Conservation (phyloP, 2,797 vertebrate genomes). For the Lepilemur ruficaudatus region DNA sequence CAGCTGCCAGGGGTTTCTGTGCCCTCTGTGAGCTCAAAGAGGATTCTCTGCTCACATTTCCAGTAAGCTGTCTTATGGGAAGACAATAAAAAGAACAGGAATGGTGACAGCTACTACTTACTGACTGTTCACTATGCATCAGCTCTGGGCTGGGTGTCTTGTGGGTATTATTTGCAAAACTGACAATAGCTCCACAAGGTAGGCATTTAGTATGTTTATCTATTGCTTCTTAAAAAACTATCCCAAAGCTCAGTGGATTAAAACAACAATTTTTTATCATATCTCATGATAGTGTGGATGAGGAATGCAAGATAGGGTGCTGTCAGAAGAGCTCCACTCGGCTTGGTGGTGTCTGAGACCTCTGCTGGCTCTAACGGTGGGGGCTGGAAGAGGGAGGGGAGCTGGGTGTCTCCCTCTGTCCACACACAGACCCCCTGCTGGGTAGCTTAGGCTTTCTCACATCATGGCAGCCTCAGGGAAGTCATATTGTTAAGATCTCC, state of each 20-base stretch:
- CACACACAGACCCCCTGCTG: no score
- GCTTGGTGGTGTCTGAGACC: neutral
- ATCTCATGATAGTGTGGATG: neutral
- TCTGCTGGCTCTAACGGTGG: neutral
- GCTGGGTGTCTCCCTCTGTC: neutral
- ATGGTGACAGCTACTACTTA: neutral
- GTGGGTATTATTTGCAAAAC: neutral
- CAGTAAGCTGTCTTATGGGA: neutral
- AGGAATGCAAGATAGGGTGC: neutral
- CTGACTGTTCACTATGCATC: neutral
- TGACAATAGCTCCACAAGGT: neutral
- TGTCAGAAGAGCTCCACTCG: neutral
- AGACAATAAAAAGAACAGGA: neutral
- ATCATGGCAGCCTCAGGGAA: neutral
- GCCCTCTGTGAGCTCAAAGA: neutral
- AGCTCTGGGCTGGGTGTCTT: neutral
- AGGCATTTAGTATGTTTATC: neutral
- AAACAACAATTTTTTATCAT: neutral
- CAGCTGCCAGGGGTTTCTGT: neutral
- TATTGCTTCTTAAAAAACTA: neutral
- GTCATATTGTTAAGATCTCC: fast-evolving
- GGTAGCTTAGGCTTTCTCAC: neutral
- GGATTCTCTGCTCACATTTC: neutral
- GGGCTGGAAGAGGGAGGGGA: no score
- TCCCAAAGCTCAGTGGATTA: neutral